A percentile compares a stretch with the other conserved stretches of the same genome.
These are phyloP conservation scores for Tetragonula carbonaria DNA, from an alignment of 2,888 invertebrate species.

Conservation along the genomic window DNA sequence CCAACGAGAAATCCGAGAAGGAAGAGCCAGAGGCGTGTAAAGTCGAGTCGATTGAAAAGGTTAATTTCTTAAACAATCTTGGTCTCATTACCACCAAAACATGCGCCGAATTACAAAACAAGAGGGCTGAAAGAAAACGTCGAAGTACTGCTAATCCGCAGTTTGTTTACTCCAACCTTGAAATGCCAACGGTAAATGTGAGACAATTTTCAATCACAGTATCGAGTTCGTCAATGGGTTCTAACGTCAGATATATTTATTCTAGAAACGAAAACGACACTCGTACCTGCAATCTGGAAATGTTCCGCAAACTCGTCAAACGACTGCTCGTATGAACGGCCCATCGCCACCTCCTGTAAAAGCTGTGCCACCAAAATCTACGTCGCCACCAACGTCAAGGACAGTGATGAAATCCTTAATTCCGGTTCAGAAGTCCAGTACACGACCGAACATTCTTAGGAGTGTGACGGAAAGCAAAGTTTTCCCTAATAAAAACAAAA, in stretches of 20 bases:
- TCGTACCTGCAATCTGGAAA: constrained; percentile 84
- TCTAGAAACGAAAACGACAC: constrained; percentile 85
- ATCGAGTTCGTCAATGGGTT: accelerated
- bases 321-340: constrained; percentile 79
- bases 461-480: constrained; percentile 74
- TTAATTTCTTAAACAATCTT: constrained; percentile 83
- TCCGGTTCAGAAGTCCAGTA: constrained; percentile 75
- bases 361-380: constrained; percentile 69
- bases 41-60: constrained; percentile 74
- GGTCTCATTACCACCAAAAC: constrained; percentile 84
- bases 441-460: constrained; percentile 76
- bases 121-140: constrained; percentile 85
- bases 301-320: constrained; percentile 85
- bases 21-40: constrained; percentile 61
- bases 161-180: constrained; percentile 85
- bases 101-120: constrained; percentile 85
- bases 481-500: constrained; percentile 67
- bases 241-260: constrained; percentile 30
- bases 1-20: constrained; percentile 66
- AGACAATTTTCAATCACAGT: not conserved
- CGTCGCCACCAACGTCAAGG: constrained; percentile 68
- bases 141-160: constrained; percentile 86
- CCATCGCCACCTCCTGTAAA: constrained; percentile 79
- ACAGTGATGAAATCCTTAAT: constrained; percentile 73
- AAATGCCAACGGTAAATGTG: constrained; percentile 74